Percentiles rank a stretch among this genome's conserved stretches.
phyloP scores from a whole-genome alignment of 2,113 vertebrate species.

The Bubalus kerabau region DNA sequence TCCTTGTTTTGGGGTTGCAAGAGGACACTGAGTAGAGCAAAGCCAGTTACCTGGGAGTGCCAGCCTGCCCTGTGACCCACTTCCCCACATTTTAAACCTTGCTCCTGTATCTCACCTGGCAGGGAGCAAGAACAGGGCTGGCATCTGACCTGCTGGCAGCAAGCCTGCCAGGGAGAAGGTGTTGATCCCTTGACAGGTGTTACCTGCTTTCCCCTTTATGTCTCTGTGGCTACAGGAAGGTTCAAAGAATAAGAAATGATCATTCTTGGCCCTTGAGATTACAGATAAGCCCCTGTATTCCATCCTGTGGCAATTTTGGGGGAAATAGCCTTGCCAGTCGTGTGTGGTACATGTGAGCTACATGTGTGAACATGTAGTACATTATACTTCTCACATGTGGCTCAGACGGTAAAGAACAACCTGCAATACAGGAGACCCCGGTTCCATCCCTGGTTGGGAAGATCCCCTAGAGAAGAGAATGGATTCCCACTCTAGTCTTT shows the following conservation, averaged over 20 bases:
- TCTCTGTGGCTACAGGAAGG: background rate
- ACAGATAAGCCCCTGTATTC: rapidly evolving
- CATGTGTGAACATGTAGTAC: rapidly evolving
- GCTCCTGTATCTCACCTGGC: background rate
- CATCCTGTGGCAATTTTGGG: too few relatives aligned
- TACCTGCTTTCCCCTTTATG: background rate
- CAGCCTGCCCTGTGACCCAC: background rate
- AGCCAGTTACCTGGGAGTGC: background rate
- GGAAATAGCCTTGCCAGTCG: rapidly evolving
- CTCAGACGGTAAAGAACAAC: rapidly evolving
- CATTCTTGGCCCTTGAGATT: background rate
- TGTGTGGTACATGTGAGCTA: rapidly evolving
- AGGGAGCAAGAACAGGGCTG: background rate
- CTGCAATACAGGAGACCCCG: background rate
- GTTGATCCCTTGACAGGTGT: too few relatives aligned
- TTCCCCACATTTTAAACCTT: background rate
- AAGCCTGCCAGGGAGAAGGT: background rate
- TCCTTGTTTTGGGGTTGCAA: background rate
- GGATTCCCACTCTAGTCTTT: background rate
- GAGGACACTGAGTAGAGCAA: background rate
- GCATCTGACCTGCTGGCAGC: background rate
- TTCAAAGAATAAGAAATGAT: background rate
- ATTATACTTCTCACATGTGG: rapidly evolving
- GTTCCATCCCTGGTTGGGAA: background rate
- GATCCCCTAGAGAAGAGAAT: background rate